A percentile compares a stretch with the other conserved stretches of the same genome.
phyloP scores from a whole-genome alignment of 2,797 vertebrate genomes.

The Garrulus glandarius region DNA sequence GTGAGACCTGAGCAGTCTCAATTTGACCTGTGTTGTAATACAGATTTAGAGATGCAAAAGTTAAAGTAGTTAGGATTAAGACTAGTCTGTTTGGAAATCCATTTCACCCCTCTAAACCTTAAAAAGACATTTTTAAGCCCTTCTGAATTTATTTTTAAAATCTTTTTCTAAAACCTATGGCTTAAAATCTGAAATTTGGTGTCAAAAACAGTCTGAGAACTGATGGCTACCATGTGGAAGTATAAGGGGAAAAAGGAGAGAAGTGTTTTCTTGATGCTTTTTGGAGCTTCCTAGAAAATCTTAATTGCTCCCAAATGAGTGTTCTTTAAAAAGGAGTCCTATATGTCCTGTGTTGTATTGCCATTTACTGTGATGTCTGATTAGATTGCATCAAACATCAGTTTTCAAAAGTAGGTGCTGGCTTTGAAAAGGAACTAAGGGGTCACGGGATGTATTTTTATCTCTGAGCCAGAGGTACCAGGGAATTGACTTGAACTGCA shows the following conservation, averaged over 20 bases:
- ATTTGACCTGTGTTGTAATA: neutral
- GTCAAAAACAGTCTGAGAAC: neutral
- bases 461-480: neutral
- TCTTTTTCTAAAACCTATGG: accelerated
- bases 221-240: neutral
- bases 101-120: neutral
- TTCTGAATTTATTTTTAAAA: neutral
- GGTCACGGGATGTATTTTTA: neutral
- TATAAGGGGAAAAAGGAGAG: neutral
- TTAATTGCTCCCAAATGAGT: neutral
- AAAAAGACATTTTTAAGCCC: neutral
- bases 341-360: neutral
- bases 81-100: neutral
- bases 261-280: neutral
- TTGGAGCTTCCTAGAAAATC: neutral
- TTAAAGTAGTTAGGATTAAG: neutral
- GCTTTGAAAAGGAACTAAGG: neutral
- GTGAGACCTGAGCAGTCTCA: neutral
- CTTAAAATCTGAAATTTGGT: neutral
- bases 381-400: neutral
- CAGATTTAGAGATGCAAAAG: neutral
- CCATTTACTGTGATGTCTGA: neutral
- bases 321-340: neutral
- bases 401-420: neutral
- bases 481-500: neutral